Percentiles rank a stretch among this genome's conserved stretches.
These are phyloP conservation scores for Strongylocentrotus purpuratus DNA, from an alignment of 35 echinoderm and acorn worm species.

Conservation along the genomic window DNA sequence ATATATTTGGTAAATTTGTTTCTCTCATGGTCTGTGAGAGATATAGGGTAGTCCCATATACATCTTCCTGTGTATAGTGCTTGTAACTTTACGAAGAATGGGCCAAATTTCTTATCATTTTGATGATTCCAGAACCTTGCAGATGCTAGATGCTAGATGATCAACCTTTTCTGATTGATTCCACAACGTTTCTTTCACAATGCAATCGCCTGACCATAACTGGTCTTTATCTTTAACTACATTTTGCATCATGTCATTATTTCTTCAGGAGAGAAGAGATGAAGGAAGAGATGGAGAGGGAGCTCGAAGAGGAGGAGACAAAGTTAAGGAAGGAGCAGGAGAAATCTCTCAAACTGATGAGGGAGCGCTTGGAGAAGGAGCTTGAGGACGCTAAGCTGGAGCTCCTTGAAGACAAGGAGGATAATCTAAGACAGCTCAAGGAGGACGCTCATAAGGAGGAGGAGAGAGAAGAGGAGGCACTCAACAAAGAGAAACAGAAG, in stretches of 20 bases:
- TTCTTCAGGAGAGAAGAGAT: conserved; percentile 40
- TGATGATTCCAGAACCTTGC: too few species aligned
- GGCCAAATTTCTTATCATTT: too few species aligned
- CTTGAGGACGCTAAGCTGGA: conserved; percentile 92
- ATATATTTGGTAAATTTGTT: too few species aligned
- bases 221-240: too few species aligned
- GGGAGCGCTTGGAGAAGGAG: conserved; percentile 79
- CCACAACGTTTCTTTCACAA: too few species aligned
- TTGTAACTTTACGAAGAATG: too few species aligned
- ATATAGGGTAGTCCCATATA: too few species aligned
- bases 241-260: conserved; percentile 23
- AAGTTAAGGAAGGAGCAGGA: conserved; percentile 68
- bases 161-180: too few species aligned
- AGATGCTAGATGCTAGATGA: too few species aligned
- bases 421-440: conserved; percentile 65
- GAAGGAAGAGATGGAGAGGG: conserved; percentile 37
- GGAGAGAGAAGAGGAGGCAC: conserved; percentile 75
- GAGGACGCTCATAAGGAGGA: conserved; percentile 66
- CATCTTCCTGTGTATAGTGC: too few species aligned
- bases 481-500: conserved; percentile 81
- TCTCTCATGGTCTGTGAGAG: too few species aligned
- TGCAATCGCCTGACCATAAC: too few species aligned
- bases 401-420: conserved; percentile 88
- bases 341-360: conserved; percentile 65
- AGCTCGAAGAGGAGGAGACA: conserved; percentile 60